phyloP scores from a whole-genome alignment of 2,797 vertebrate species.

The Sebastolobus altivelis region DNA sequence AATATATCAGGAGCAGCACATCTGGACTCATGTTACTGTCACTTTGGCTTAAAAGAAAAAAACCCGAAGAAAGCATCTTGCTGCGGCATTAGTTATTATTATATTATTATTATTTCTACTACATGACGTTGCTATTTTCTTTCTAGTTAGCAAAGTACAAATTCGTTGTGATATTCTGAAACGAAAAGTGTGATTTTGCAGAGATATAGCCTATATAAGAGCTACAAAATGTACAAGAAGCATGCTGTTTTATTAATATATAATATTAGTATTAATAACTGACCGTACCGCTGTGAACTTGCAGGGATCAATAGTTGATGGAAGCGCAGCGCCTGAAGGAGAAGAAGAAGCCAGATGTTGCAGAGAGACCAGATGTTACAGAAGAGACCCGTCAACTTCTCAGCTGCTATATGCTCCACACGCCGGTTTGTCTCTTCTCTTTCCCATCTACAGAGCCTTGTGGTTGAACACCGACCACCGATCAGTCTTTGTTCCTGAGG shows the following conservation, averaged over 20 bases:
- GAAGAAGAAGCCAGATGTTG: constrained; percentile 1
- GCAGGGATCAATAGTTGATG: too few species aligned
- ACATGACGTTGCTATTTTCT: not conserved
- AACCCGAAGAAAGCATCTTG: too few species aligned
- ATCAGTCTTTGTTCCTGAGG: too few species aligned
- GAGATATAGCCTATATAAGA: not conserved
- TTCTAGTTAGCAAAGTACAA: not conserved
- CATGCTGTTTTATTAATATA: not conserved
- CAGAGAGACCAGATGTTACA: not conserved
- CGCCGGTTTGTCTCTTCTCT: not conserved
- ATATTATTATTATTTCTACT: not conserved
- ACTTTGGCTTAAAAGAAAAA: too few species aligned
- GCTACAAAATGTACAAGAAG: not conserved
- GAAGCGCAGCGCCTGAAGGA: too few species aligned
- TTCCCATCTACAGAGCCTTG: not conserved
- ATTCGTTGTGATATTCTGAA: too few species aligned
- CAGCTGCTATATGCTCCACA: not conserved
- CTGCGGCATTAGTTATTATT: not conserved
- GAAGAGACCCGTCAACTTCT: constrained; percentile 24
- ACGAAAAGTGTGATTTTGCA: not conserved
- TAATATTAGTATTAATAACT: too few species aligned
- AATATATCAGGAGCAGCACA: not conserved
- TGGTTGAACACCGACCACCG: not conserved
- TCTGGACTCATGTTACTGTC: too few species aligned
- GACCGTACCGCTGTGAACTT: too few species aligned